These are phyloP conservation scores for Clarias laeviceps DNA, from an alignment of 2,797 vertebrate genomes.

Conservation along the genomic window DNA sequence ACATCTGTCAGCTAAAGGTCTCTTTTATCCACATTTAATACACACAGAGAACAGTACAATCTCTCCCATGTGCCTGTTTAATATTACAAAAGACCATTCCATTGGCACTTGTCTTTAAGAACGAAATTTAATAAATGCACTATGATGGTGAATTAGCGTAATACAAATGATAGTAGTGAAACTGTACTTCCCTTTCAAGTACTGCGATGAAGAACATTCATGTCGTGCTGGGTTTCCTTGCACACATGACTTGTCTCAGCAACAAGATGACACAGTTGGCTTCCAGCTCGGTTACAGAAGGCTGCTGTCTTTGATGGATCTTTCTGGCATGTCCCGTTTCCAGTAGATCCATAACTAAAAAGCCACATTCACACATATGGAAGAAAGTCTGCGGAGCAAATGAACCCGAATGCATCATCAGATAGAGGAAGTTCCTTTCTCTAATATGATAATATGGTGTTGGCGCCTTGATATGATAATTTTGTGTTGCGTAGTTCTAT, in stretches of 20 bases:
- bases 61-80: neutral
- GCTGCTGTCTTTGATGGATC: constrained; percentile 25
- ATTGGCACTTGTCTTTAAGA: neutral
- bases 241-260: neutral
- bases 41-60: constrained; percentile 19
- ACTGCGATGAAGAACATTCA: neutral
- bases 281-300: constrained; percentile 26
- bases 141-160: neutral
- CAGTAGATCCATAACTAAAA: constrained; percentile 15
- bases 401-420: constrained; percentile 12
- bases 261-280: constrained; percentile 34
- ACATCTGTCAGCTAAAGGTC: constrained; percentile 48
- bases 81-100: neutral
- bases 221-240: neutral
- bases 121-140: neutral
- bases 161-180: neutral
- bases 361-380: constrained; percentile 18
- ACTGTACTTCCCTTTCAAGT: neutral
- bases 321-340: constrained; percentile 9
- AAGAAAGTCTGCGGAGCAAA: constrained; percentile 5
- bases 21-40: constrained; percentile 41
- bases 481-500: constrained; percentile 27
- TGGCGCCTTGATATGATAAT: constrained; percentile 46
- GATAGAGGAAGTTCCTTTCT: constrained; percentile 25
- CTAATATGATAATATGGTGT: constrained; percentile 47